Base-by-base conservation (phyloP, 1,140 invertebrate genomes). In the Heliconius eleuchia region DNA sequence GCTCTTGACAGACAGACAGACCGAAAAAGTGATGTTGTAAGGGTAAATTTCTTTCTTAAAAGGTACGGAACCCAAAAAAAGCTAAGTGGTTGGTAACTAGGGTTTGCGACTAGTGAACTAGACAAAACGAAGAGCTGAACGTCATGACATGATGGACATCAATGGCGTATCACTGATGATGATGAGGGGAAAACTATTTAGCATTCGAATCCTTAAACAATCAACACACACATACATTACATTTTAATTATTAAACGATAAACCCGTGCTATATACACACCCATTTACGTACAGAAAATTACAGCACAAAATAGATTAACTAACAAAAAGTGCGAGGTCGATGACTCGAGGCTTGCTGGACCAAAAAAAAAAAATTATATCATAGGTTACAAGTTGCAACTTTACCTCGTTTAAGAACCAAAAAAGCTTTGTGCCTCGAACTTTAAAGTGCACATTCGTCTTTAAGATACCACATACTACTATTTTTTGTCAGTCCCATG, bases 281-380 rank as follows among this genome's bases (percentile, higher is more conserved):
- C 5, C 19, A 52, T 5, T 23, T 16, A 27, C n/a, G 55, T 34
- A 81, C 75, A 75, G 72, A 81, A 75, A 78, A 78, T 78, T 81
- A 81, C 34, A 74, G 76, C 52, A 73, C 66, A 81, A 57, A 55
- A 73, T 39, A 78, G 13, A 71, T 75, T 75, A 81, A 78, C 73
- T 34, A 81, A 74, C 75, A 81, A 81, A 78, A 78, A 81, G 13
- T 80, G 42, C 39, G 16, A 37, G 80, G 80, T 77, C 82, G 71
- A 74, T 76, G 82, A 81, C 82, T 52, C 60, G 42, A 76, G 74
- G 81, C 81, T 83, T 70, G 57, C 77, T 71, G 80, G 76, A 60
- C 60, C 78, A 79, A 27, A 66, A 82, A 82, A 85, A 81, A 86
- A 85, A 74, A 77, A 77, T 77, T 77, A 72, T 78, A 81, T 78